Evolutionary conservation across 2,888 invertebrate species (phyloP), one percentile per base, ranked within the genome.

Genomic region (Tholera decimalis): DNA sequence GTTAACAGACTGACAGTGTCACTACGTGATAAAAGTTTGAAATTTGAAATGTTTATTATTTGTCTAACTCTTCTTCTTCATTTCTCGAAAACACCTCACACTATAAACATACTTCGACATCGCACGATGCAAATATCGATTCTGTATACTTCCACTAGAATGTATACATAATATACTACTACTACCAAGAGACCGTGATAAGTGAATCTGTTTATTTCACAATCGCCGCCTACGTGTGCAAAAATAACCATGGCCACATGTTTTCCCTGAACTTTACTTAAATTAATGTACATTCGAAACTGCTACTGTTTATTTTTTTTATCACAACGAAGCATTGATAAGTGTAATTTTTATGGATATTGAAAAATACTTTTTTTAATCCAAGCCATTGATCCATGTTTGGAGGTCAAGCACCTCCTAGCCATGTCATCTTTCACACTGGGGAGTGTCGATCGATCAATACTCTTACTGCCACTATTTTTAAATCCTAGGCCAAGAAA

Each of bases 191-290:
- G 56, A 28, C 49, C 37, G 56, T 41, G 55, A 67, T 68, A 77
- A 65, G 37, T 53, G 24, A 51, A 67, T 47, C 55, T 35, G 63
- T 41, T 35, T 49, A 47, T 59, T 67, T 43, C 33, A 18, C 41
- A 64, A 51, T n/a, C 50, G 49, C 37, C 44, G 33, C 37, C 41
- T 49, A n/a, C 55, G n/a, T 59, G 53, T 30, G 60, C 61, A 57
- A 66, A 75, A 78, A 69, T 67, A 69, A 57, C 39, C 43, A 6
- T n/a, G 18, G 18, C 24, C 47, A 54, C 35, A 54, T 67, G 39
- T 63, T 64, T 68, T 59, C 58, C 66, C 53, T 72, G 60, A 79
- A 66, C 66, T 69, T 46, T 61, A 57, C 55, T 56, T 39, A 68
- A 51, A 35, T 59, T 66, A 39, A 60, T 41, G 30, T 44, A 41